Conservation (phyloP, 2,888 invertebrate genomes). For the Aquatica leii region DNA sequence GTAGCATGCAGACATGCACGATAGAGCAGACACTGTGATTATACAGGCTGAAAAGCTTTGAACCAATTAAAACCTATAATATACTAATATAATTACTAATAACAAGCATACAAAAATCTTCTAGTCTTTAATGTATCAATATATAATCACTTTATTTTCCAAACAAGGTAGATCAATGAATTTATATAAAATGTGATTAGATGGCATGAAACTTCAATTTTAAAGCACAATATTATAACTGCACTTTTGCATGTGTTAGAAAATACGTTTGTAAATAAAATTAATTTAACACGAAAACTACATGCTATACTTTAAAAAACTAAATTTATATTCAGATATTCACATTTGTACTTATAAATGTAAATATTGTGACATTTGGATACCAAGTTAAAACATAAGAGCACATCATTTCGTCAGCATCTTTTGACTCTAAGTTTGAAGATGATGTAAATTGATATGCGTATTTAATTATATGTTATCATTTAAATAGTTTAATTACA, state of each 20-base stretch:
- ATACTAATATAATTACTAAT: constrained; percentile 22
- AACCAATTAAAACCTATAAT: constrained; percentile 47
- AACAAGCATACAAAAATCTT: constrained; percentile 24
- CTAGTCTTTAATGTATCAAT: constrained; percentile 31
- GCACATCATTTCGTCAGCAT: no score
- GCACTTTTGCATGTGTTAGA: constrained; percentile 22
- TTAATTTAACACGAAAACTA: constrained; percentile 8
- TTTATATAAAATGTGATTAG: constrained; percentile 22
- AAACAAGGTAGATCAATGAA: constrained; percentile 1
- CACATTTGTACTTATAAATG: neutral
- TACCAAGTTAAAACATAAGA: no score
- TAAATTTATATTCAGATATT: constrained; percentile 6
- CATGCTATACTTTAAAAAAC: constrained; percentile 14
- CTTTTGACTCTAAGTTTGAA: no score
- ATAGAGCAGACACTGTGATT: constrained; percentile 55
- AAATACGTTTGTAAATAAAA: constrained; percentile 24
- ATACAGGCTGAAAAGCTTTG: constrained; percentile 52
- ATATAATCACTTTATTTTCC: constrained; percentile 15
- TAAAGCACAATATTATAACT: constrained; percentile 23
- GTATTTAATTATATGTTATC: no score
- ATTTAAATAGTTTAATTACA: no score
- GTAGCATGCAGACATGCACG: constrained; percentile 50
- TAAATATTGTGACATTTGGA: neutral
- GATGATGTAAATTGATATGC: no score
- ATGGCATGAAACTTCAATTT: constrained; percentile 24